These are phyloP conservation scores for Streblospio benedicti DNA, from an alignment of 1,140 invertebrate species.

Conservation along the genomic window DNA sequence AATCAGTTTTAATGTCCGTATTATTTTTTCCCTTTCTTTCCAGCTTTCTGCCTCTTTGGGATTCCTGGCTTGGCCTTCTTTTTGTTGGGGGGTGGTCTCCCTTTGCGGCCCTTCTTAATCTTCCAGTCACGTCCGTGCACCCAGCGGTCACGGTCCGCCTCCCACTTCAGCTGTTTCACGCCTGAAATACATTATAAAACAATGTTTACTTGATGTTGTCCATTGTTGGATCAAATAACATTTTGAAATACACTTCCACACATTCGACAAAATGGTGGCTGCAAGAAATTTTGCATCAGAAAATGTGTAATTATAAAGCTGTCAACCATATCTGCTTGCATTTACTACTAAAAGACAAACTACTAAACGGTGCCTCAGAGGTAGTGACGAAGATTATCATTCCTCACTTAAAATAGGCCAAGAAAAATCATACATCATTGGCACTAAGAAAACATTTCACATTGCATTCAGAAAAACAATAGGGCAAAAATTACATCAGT, in stretches of 20 bases:
- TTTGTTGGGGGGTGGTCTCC: too few species aligned
- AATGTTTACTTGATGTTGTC: background rate
- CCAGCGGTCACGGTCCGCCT: constrained; percentile 28
- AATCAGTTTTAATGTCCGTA: too few species aligned
- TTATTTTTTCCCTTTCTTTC: too few species aligned
- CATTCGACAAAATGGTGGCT: background rate
- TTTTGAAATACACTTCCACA: background rate
- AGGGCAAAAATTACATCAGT: too few species aligned
- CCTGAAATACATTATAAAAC: constrained; percentile 20
- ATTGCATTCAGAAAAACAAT: too few species aligned
- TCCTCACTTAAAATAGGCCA: too few species aligned
- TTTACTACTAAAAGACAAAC: background rate
- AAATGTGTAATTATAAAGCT: background rate
- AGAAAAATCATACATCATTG: too few species aligned
- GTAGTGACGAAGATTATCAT: too few species aligned
- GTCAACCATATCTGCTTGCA: background rate
- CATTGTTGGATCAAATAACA: background rate
- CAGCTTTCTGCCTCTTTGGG: too few species aligned
- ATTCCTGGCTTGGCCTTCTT: too few species aligned
- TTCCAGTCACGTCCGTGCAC: constrained; percentile 23
- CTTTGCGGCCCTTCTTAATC: constrained; percentile 14
- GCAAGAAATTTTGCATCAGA: background rate
- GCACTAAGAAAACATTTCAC: too few species aligned
- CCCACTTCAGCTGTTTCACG: constrained; percentile 36
- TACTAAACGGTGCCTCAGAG: too few species aligned